phyloP scores from a whole-genome alignment of 1,140 invertebrate species.

The Rhopalosiphum maidis region DNA sequence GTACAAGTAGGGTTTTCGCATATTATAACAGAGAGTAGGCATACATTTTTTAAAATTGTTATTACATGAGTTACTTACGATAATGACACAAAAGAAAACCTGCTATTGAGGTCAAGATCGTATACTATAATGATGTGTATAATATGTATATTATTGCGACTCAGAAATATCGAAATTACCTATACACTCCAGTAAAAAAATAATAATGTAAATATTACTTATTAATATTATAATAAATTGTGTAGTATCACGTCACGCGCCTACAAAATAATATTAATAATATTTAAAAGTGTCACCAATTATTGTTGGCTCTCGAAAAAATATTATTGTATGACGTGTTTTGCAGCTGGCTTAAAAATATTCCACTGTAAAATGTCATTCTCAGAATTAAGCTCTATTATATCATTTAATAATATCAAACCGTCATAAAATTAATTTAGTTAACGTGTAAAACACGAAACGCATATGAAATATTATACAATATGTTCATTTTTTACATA shows the following conservation, averaged over 20 bases:
- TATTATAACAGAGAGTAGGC: background rate
- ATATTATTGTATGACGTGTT: background rate
- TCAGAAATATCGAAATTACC: background rate
- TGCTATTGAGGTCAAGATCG: background rate
- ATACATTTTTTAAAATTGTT: background rate
- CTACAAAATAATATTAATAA: background rate
- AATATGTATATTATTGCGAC: background rate
- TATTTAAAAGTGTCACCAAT: background rate
- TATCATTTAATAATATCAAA: background rate
- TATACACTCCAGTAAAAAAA: background rate
- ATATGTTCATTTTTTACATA: background rate
- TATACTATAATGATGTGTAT: background rate
- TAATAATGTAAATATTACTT: background rate
- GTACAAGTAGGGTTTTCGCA: background rate
- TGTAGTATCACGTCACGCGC: background rate
- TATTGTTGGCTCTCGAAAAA: background rate
- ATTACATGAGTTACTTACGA: background rate
- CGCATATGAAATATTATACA: background rate
- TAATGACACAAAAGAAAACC: background rate
- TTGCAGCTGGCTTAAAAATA: background rate
- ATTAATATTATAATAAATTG: background rate
- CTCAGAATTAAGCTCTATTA: background rate
- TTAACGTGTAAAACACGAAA: background rate
- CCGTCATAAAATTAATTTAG: conserved; percentile 2
- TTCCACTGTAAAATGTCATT: background rate